Evolutionary conservation across 2,888 invertebrate genomes (phyloP).

Genomic region (Zaprionus bogoriensis): DNA sequence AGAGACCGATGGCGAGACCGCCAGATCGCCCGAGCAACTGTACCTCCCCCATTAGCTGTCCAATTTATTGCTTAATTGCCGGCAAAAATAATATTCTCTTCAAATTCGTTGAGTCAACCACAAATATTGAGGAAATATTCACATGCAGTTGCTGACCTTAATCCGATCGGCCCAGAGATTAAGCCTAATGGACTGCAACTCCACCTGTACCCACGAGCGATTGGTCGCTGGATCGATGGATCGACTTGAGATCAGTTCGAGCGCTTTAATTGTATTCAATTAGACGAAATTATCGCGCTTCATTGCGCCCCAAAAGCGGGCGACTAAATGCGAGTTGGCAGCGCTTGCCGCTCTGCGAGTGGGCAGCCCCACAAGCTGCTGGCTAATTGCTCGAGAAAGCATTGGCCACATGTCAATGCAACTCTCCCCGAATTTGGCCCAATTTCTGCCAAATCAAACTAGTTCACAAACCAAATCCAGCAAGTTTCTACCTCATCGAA

Average conservation of each 20-base stretch:
- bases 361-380: conserved; percentile 11
- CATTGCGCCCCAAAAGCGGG: conserved; percentile 45
- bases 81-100: conserved; percentile 3
- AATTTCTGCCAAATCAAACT: conserved; percentile 8
- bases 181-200: conserved; percentile 18
- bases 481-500: conserved; percentile 12
- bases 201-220: not conserved
- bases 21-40: not conserved
- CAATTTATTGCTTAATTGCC: conserved; percentile 43
- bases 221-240: too few species aligned
- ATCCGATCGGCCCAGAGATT: conserved; percentile 49
- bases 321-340: conserved; percentile 37
- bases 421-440: not conserved
- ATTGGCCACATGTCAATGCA: not conserved
- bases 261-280: conserved; percentile 72
- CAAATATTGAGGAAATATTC: conserved; percentile 68
- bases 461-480: conserved; percentile 13
- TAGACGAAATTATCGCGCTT: conserved; percentile 65
- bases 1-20: not conserved
- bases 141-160: conserved; percentile 57
- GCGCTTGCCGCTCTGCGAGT: conserved; percentile 16
- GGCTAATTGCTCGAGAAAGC: too few species aligned
- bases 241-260: conserved; percentile 27
- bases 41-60: not conserved
- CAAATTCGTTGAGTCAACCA: conserved; percentile 44